Conservation (phyloP, 2,888 invertebrate species). For the Drosophila nigritarsus region DNA sequence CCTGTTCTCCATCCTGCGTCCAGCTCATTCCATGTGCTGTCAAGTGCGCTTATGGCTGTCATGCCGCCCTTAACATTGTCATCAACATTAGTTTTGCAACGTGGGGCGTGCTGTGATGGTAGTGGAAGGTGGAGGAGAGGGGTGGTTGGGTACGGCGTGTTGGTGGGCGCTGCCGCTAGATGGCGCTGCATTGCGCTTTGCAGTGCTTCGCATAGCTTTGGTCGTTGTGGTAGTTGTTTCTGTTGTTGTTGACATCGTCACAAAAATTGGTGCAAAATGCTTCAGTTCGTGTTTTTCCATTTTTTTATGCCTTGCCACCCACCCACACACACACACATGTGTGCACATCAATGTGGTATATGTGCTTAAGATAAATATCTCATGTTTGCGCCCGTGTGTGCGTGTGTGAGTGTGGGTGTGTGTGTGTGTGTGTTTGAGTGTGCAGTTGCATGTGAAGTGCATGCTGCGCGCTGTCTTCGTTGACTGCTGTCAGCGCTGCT, state of each 20-base stretch:
- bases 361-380: conserved; percentile 58
- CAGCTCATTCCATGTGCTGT: conserved; percentile 52
- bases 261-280: conserved; percentile 79
- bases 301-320: conserved; percentile 14
- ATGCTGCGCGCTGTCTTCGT: conserved; percentile 13
- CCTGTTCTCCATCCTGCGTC: neutral
- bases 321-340: conserved; percentile 1
- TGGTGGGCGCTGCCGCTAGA: conserved; percentile 40
- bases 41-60: conserved; percentile 82
- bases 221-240: conserved; percentile 26
- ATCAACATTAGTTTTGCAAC: conserved; percentile 77
- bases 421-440: conserved; percentile 2
- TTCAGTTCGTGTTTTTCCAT: conserved; percentile 47
- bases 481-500: conserved; percentile 26
- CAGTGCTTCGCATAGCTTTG: conserved; percentile 33
- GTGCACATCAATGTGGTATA: conserved; percentile 37
- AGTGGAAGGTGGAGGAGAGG: neutral
- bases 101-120: neutral
- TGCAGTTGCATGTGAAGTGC: conserved; percentile 23
- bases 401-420: conserved; percentile 13
- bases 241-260: conserved; percentile 74
- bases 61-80: conserved; percentile 82
- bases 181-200: conserved; percentile 41
- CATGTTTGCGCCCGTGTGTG: conserved; percentile 10
- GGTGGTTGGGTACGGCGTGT: neutral